These are phyloP conservation scores for Danio jaintianensis DNA, from an alignment of 2,797 vertebrate genomes.

Conservation along the genomic window DNA sequence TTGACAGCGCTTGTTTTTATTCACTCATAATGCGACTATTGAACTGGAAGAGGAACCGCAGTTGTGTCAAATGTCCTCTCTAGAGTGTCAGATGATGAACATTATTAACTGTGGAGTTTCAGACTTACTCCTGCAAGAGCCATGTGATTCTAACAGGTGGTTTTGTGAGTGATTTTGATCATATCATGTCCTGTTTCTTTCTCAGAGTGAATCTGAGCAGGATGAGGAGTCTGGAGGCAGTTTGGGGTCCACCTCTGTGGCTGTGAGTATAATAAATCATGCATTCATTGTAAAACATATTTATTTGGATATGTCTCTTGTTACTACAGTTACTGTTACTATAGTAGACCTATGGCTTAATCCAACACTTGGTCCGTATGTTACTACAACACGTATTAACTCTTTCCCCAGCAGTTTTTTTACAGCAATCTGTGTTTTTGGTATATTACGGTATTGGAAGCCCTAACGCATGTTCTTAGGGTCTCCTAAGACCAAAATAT, in stretches of 20 bases:
- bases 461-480: no score
- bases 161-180: conserved; percentile 13
- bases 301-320: background rate
- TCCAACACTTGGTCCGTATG: background rate
- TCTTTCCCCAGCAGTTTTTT: no score
- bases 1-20: conserved; percentile 18
- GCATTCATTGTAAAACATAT: background rate
- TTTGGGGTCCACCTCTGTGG: conserved; percentile 74
- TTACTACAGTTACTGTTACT: background rate
- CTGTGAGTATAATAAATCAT: conserved; percentile 71
- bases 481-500: no score
- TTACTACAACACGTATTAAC: no score
- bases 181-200: conserved; percentile 53
- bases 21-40: conserved; percentile 8
- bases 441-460: no score
- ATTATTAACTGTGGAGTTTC: conserved; percentile 23
- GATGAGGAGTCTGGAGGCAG: conserved; percentile 78
- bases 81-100: background rate
- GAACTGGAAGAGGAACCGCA: background rate
- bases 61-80: background rate
- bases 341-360: background rate
- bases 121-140: background rate
- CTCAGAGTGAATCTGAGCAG: conserved; percentile 80
- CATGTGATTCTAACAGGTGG: background rate
- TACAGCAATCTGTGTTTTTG: no score